Evolutionary conservation across 2,797 vertebrate species (phyloP).

Genomic region (Mareca strepera): DNA sequence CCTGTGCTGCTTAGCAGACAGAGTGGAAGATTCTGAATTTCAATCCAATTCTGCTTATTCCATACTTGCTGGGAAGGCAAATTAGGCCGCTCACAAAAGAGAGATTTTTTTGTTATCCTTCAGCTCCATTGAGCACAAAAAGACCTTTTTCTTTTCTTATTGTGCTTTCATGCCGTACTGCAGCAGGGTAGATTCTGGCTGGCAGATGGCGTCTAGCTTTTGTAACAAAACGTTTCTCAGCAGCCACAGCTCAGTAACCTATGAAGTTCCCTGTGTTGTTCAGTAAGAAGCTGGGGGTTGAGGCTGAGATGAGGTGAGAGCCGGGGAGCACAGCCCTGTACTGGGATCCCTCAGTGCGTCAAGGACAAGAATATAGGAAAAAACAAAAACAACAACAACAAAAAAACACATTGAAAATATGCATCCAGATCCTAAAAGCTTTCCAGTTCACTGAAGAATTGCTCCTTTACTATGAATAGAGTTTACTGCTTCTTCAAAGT

Average conservation of each 20-base stretch:
- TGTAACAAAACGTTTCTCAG: constrained; percentile 8
- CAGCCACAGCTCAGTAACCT: background rate
- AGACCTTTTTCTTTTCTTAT: background rate
- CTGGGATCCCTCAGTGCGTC: background rate
- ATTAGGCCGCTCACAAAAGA: background rate
- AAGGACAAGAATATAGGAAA: background rate
- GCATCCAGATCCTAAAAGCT: background rate
- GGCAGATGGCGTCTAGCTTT: background rate
- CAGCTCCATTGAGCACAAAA: background rate
- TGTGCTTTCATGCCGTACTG: background rate
- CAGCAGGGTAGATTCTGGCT: background rate
- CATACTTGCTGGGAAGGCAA: background rate
- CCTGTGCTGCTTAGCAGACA: background rate
- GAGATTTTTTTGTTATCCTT: background rate
- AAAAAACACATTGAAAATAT: background rate
- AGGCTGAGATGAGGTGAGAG: background rate
- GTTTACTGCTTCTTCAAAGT: background rate
- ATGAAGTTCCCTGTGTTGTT: background rate
- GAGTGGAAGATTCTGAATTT: background rate
- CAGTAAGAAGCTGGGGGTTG: background rate
- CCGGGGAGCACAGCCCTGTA: background rate
- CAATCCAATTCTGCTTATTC: background rate
- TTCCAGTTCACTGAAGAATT: background rate
- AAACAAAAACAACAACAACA: background rate
- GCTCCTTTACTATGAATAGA: background rate